Base-by-base conservation (phyloP, 2,113 vertebrate genomes). In the Candoia aspera region DNA sequence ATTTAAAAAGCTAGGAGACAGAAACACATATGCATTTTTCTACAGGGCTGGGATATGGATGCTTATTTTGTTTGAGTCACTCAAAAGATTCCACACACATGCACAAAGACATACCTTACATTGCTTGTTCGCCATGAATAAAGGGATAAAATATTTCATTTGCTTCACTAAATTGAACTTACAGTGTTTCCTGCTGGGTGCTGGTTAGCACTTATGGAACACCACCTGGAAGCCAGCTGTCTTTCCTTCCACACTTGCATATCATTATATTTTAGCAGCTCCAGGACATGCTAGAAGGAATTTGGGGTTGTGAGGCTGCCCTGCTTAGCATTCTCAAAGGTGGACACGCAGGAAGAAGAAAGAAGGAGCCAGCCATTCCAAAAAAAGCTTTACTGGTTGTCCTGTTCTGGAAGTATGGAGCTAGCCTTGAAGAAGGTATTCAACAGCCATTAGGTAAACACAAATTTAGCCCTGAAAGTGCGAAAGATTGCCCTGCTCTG, bases 191-290 rank as follows among this genome's bases (percentile, higher is more conserved):
- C 95, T 95, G 92, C 96, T 97, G 96, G 89, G 95, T 94, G 73
- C 93, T 93, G 93, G 95, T 96, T 92, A 96, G 92, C 92, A 62
- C 95, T 96, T 96, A 95, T 95, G 96, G 96, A 96, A 95, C 93
- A 94, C 96, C 95, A 96, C 94, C 96, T 97, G 96, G 94, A 95
- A 94, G 93, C 95, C 96, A 97, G 95, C 94, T 97, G 96, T 97
- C 95, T 96, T 96, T 96, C 95, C 96, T 96, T 86, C 86, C 87
- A 88, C 94, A 88, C 94, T 95, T 96, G 96, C 96, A 96, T 97
- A 95, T 97, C 97, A 97, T 97, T 96, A 97, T 94, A 94, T 94
- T 93, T 94, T 93, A 89, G 91, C 93, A 95, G 92, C 91, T 96
- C 95, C 92, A 94, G 58, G 93, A 95, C 93, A 95, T 23, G 83